These are phyloP conservation scores for Chamaedrilus cognettii DNA, from an alignment of 2,888 invertebrate species.

Conservation along the genomic window DNA sequence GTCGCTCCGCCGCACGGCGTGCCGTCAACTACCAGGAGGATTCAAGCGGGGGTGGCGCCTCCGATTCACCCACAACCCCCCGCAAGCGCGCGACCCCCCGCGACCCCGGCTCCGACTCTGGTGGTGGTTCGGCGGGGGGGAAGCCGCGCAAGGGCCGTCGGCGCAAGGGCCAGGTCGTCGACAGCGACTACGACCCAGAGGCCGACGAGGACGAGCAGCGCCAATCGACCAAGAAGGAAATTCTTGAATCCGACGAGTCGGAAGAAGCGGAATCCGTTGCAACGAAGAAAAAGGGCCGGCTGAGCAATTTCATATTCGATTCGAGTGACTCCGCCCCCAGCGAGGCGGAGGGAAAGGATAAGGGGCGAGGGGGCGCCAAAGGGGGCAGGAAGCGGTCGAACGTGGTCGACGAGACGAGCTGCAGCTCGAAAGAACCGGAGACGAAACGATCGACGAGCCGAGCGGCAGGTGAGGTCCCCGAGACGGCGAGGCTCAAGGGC, in stretches of 20 bases:
- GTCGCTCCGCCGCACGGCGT: constrained; percentile 13
- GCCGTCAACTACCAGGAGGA: constrained; percentile 22
- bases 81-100: not conserved
- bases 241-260: not conserved
- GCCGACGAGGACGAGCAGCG: not conserved
- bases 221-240: not conserved
- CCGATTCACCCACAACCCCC: not conserved
- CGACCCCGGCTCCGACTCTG: not conserved
- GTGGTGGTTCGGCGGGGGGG: not conserved
- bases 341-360: not conserved
- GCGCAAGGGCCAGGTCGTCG: constrained; percentile 2
- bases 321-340: not conserved
- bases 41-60: not conserved
- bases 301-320: not conserved
- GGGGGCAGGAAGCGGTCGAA: too few species aligned
- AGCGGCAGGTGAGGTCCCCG: too few species aligned
- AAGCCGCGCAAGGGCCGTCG: constrained; percentile 6
- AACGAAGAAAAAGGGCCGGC: not conserved
- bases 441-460: constrained; percentile 18
- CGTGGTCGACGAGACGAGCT: not conserved
- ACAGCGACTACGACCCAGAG: constrained; percentile 21
- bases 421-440: not conserved
- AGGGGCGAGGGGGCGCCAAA: constrained; percentile 14
- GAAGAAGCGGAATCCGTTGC: not conserved
- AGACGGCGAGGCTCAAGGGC: too few species aligned